Conservation (phyloP, 2,113 vertebrate species). For the Coptodon bakossiorum region DNA sequence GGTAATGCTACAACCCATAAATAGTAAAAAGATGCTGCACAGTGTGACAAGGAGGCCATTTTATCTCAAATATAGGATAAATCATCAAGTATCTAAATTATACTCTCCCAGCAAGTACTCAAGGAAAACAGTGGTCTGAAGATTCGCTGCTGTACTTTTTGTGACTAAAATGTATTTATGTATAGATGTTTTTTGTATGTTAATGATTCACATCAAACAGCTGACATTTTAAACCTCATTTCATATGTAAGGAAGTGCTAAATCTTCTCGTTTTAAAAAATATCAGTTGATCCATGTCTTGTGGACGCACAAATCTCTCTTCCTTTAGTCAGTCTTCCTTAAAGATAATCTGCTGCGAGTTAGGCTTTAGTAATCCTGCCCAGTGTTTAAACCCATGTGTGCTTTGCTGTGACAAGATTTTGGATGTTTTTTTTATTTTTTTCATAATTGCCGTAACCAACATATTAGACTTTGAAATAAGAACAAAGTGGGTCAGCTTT, state of each 20-base stretch:
- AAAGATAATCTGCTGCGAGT: not conserved
- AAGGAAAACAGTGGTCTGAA: not conserved
- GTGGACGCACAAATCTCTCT: not conserved
- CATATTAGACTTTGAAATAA: not conserved
- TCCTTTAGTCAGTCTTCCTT: not conserved
- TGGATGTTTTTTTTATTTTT: fast-evolving
- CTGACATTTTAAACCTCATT: not conserved
- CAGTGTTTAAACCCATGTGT: not conserved
- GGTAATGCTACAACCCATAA: not conserved
- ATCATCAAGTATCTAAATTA: not conserved
- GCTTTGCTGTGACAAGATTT: not conserved
- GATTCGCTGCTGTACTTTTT: not conserved
- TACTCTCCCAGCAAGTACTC: not conserved
- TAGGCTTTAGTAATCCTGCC: not conserved
- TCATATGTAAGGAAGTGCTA: not conserved
- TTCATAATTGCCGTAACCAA: not conserved
- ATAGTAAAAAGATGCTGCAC: not conserved
- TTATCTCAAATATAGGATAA: not conserved
- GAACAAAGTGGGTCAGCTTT: not conserved
- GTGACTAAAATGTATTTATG: not conserved
- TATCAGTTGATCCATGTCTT: not conserved
- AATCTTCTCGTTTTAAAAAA: not conserved
- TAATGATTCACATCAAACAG: not conserved
- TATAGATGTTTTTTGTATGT: not conserved
- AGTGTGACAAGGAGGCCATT: not conserved